Evolutionary conservation across 2,113 vertebrate genomes (phyloP), one percentile per base, ranked within the genome.

Genomic region (Marmota flaviventris): DNA sequence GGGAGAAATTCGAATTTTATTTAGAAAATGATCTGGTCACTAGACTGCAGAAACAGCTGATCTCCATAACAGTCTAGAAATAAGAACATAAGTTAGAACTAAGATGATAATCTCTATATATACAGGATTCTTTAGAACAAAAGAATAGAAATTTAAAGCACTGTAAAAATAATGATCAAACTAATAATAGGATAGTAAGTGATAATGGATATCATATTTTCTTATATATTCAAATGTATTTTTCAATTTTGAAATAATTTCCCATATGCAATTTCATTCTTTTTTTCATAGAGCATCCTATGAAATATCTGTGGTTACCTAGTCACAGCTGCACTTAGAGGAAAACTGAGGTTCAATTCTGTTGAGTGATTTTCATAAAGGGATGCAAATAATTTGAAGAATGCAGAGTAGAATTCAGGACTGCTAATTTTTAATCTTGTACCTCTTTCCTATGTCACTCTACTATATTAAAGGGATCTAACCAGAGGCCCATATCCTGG

Each of bases 311-410:
- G 12, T 51, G n/a, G 6, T 0, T 42, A 83, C 20, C 61, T 82
- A 25, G 29, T 91, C 8, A 76, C 20, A 39, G 78, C 69, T 89
- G 27, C 42, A 39, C 53, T 79, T 58, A 6, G 2, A 89, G n/a
- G 11, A 48, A 96, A 95, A 95, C 27, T 53, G 45, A 96, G 73
- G 34, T 5, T 85, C 10, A n/a, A 2, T 48, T 94, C 87, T 76
- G 11, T 86, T 70, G 79, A 93, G 25, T 18, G 39, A 18, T 58
- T 58, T 96, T 83, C 83, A 29, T 48, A 42, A 95, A 65, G 3
- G 10, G 85, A 56, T 37, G 61, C 12, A 86, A 78, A 37, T 58
- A 63, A 17, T 16, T 76, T 48, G 34, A 93, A 88, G 69, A 90
- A 86, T 11, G 51, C 84, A 77, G 42, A 65, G 20, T 70, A 2